Percentiles rank a stretch among this genome's conserved stretches.
phyloP scores from a whole-genome alignment of 2,797 vertebrate genomes.

The Scomberomorus guttatus region DNA sequence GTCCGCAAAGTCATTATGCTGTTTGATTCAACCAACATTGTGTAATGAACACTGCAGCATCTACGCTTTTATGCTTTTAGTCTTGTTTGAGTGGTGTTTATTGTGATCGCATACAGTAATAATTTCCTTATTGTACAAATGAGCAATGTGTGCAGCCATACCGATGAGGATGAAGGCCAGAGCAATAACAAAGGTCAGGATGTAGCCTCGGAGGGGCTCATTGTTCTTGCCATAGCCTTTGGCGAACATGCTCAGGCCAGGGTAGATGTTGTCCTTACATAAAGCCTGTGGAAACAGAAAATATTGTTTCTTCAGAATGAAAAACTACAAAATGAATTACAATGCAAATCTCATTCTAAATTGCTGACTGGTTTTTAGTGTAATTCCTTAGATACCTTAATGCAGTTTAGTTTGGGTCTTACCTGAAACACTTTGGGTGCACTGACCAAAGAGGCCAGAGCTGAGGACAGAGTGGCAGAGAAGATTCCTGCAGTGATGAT shows the following conservation, averaged over 20 bases:
- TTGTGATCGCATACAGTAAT: neutral
- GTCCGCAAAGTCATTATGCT: neutral
- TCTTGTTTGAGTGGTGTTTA: neutral
- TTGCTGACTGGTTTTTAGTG: neutral
- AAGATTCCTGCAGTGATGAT: constrained; percentile 98
- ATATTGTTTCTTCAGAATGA: neutral
- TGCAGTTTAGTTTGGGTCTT: constrained; percentile 24
- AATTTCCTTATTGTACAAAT: neutral
- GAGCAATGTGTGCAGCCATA: constrained; percentile 68
- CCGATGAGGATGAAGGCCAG: constrained; percentile 98
- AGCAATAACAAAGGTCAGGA: constrained; percentile 95
- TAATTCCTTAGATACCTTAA: neutral
- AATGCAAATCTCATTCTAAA: neutral
- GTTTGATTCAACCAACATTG: neutral
- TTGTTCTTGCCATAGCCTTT: constrained; percentile 99
- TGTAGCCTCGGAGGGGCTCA: constrained; percentile 96
- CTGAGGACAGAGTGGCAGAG: constrained; percentile 97
- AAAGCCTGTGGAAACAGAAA: constrained; percentile 87
- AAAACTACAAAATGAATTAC: neutral
- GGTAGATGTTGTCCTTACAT: constrained; percentile 99
- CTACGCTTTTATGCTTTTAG: neutral
- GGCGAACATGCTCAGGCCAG: constrained; percentile 93
- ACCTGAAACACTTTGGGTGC: constrained; percentile 99
- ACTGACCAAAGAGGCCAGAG: constrained; percentile 97
- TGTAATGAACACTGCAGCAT: neutral